phyloP scores from a whole-genome alignment of 2,888 invertebrate genomes.

The Trissoscelio sp. region DNA sequence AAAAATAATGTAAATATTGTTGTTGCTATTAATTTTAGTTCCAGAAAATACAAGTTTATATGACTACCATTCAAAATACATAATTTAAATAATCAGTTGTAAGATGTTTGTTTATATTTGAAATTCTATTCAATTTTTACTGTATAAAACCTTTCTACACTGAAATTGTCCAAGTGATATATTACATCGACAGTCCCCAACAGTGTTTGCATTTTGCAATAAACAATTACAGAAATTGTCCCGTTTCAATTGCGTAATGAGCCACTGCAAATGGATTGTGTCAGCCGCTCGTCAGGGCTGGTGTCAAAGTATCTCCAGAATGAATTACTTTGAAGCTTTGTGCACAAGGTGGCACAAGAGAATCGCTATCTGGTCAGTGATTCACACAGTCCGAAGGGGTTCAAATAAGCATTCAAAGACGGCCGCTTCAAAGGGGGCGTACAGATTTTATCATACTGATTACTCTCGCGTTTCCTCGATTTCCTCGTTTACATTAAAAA shows the following conservation, averaged over 20 bases:
- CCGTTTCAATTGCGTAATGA: conserved; percentile 36
- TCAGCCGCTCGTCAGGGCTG: conserved; percentile 26
- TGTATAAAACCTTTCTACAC: no score
- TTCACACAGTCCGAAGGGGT: conserved; percentile 72
- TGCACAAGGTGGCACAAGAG: conserved; percentile 72
- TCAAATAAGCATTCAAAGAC: conserved; percentile 76
- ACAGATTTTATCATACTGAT: conserved; percentile 66
- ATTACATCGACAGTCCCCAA: no score
- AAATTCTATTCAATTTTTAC: no score
- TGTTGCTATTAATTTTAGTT: no score
- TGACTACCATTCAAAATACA: no score
- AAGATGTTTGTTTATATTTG: no score
- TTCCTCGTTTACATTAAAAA: conserved; percentile 48
- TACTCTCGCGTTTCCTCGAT: conserved; percentile 54
- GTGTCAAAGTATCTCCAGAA: conserved; percentile 66
- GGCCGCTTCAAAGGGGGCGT: conserved; percentile 71
- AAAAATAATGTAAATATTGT: no score
- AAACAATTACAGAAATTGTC: conserved; percentile 39
- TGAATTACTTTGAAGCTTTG: conserved; percentile 73
- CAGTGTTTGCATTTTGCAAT: no score
- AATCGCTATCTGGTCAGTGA: conserved; percentile 66
- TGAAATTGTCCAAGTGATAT: no score
- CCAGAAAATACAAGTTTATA: no score
- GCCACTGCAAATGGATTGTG: conserved; percentile 35
- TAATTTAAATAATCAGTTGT: no score